Evolutionary conservation across 2,797 vertebrate species (phyloP), one percentile per base, ranked within the genome.

Genomic region (Syngnathus rostellatus): DNA sequence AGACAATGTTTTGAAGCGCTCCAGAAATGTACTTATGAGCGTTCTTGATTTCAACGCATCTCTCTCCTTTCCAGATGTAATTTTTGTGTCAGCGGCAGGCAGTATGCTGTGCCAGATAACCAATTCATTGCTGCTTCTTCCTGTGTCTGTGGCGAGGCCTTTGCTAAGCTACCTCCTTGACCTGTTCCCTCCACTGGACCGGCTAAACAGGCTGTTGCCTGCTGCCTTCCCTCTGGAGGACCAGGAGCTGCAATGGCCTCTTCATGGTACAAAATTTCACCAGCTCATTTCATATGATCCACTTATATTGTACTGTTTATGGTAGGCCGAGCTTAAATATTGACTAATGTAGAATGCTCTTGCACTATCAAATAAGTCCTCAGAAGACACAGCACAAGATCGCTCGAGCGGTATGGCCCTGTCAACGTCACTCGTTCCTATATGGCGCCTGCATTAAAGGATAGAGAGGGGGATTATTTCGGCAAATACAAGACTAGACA

Each of bases 171-270:
- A 92, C 72, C 88, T 99, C n/a, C 83, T 99, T 59, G 96, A 97
- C 81, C 88, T 99, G 66, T 87, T 99, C 79, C 95, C 95, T 0
- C 95, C 97, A 39, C 88, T 99, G 74, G 97, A 99, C 88, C 87
- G 90, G 64, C 92, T 99, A 67, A 98, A 99, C 81, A 88, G 94
- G 50, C 91, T 97, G 50, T 79, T 98, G 72, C 96, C 96, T 1
- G 97, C 96, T 6, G 96, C 95, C 2, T 80, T 87, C 25, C 93
- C 94, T 50, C 83, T 98, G 81, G 97, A 99, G 85, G 96, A 99
- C 81, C 96, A 99, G 78, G 97, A 99, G 81, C 85, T 99, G 76
- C 96, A 98, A 84, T 99, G 97, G 97, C 97, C 97, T 64, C 93
- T 98, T 68, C 95, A 98, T 68, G 95, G 97, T 97, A 81, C 6